Base-by-base conservation (phyloP, 2,113 vertebrate genomes). In the Notarius quadriscutis region DNA sequence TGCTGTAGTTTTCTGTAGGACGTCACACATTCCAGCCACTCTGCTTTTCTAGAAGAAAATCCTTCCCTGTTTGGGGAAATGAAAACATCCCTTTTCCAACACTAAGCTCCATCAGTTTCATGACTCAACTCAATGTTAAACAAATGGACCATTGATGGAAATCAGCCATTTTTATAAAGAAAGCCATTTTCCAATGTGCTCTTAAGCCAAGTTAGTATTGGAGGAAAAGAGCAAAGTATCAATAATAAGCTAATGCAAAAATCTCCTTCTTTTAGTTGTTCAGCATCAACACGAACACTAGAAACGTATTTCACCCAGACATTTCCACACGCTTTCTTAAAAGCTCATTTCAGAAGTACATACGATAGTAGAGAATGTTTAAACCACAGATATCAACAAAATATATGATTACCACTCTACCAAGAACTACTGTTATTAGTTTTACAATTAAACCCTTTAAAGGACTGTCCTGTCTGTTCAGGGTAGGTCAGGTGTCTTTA, bases 61-160 rank as follows among this genome's bases (percentile, higher is more conserved):
- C 62, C 57, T 60, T 67, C 25, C 74, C 27, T 80, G 62, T 58
- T 81, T 53, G 67, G 81, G 72, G 83, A 88, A 86, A 89, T 65
- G 62, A 89, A 89, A 90, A 90, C 87, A 87, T 90, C 71, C 89
- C 74, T 67, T 90, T 88, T 72, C 82, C 86, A 89, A 87, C 77
- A 90, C 34, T 81, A 77, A 81, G 58, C 83, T 65, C 74, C 74
- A 87, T 89, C 74, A 74, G 55, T 30, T 69, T 74, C 74, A 79
- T 12, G 48, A 75, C 62, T 88, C 63, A 8, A 41, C 58, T 67
- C 22, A 22, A 55, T 10, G n/a, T 82, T 79, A 57, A 8, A 53
- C 27, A 60, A 71, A 87, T 30, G 25, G 34, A 22, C 14, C 30
- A 2, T 34, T 55, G 65, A 83, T 71, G 51, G 30, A 7, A 85